Conservation (phyloP, 1,140 invertebrate genomes). For the Theocolax elegans region DNA sequence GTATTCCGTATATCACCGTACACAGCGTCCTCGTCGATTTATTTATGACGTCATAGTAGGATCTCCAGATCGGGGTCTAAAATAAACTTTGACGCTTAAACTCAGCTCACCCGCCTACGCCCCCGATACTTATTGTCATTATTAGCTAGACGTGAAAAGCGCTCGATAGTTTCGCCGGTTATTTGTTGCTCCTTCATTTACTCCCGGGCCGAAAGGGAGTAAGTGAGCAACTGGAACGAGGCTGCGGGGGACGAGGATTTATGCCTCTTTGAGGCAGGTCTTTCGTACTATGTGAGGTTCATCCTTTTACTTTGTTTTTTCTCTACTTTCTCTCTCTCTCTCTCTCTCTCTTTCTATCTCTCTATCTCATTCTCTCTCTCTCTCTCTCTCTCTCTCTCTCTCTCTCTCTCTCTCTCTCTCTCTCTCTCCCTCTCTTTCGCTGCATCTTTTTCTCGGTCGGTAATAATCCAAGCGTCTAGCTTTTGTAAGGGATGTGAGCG, state of each 20-base stretch:
- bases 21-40: background rate
- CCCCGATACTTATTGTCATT: conserved; percentile 35
- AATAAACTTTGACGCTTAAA: background rate
- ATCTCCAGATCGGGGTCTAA: background rate
- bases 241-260: conserved; percentile 31
- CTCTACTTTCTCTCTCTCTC: background rate
- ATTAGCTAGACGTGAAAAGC: conserved; percentile 33
- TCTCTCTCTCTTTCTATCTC: background rate
- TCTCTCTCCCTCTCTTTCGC: background rate
- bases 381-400: background rate
- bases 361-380: no score
- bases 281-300: no score
- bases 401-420: background rate
- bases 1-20: conserved; percentile 22
- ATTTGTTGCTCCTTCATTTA: conserved; percentile 36
- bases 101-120: background rate
- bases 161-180: conserved; percentile 1
- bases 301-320: background rate
- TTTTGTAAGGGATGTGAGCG: background rate
- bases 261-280: conserved; percentile 2
- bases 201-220: background rate
- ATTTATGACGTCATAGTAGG: conserved; percentile 23
- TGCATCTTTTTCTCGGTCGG: background rate
- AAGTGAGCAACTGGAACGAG: background rate
- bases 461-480: conserved; percentile 7